Conservation (phyloP, 2,113 vertebrate species). For the Syngnathus typhle region DNA sequence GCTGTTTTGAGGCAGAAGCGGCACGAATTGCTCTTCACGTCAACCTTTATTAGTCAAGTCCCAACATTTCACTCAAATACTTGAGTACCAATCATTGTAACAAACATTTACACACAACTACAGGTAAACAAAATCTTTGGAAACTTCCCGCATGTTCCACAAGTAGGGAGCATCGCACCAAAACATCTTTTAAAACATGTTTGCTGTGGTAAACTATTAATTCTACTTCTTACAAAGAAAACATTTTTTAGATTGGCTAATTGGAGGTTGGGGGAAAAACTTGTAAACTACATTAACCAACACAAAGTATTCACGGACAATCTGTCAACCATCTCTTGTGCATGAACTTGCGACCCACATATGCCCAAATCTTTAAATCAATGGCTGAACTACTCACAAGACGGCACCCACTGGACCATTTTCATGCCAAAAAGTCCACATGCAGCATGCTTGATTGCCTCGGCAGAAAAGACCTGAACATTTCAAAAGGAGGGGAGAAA, state of each 20-base stretch:
- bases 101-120: background rate
- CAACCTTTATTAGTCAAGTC: slow-evolving; percentile 45
- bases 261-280: background rate
- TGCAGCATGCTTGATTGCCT: slow-evolving; percentile 20
- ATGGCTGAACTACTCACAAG: slow-evolving; percentile 17
- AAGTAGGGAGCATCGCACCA: slow-evolving; percentile 12
- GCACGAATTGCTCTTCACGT: background rate
- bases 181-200: background rate
- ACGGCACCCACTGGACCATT: slow-evolving; percentile 24
- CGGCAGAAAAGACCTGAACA: background rate
- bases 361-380: background rate
- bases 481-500: background rate
- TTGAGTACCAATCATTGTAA: slow-evolving; percentile 13
- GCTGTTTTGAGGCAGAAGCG: background rate
- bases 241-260: background rate
- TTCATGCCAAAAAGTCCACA: slow-evolving; percentile 33
- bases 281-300: background rate
- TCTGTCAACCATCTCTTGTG: background rate
- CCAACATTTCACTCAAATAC: slow-evolving; percentile 38
- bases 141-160: slow-evolving; percentile 5
- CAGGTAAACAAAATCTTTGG: background rate
- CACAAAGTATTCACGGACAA: background rate
- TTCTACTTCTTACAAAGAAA: background rate
- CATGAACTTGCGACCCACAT: background rate
- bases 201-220: background rate